Base-by-base conservation (phyloP, 2,797 vertebrate species). In the Lepus oiostolus region DNA sequence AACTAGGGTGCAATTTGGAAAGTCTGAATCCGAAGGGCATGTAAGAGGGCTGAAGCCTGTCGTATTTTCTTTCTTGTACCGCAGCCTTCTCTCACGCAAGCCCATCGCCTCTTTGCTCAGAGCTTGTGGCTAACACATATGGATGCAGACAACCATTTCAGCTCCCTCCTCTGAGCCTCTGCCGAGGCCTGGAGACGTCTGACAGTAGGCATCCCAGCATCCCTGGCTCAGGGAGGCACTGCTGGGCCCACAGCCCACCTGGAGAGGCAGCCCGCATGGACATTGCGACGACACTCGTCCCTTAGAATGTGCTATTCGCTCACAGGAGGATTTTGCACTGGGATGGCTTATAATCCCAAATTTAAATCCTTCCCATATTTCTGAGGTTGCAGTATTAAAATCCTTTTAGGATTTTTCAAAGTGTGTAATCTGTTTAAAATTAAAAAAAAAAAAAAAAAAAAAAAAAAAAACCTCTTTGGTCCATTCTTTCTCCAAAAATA, bases 341-440 rank as follows among this genome's bases (percentile, higher is more conserved):
- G 24, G 79, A 77, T 94, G 82, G 90, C 11, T 96, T 93, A 88
- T 91, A 90, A 96, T 96, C 92, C 83, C 87, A 94, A 96, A 96
- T 96, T 90, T 95, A 97, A 97, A 95, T 97, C 89, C 92, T 82
- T 97, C 74, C 92, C 32, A 86, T 96, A 90, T 96, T 93, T 96
- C 93, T 96, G 86, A 94, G 65, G 30, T 93, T 91, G 93, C 90
- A 96, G 88, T 89, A 92, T 94, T 94, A 92, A 95, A 95, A 96
- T 96, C 97, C 92, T 93, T 97, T 98, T 96, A 97, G 92, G 81
- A 92, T 87, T 91, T 93, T 94, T 91, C 87, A 84, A 97, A 94
- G 94, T 96, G 80, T 96, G 70, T 96, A 97, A 96, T 97, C 96
- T 94, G 90, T 96, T 97, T 93, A 97, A 76, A 71, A 87, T 94